Conservation (phyloP, 2,888 invertebrate species). For the Falcaria lacertinaria region DNA sequence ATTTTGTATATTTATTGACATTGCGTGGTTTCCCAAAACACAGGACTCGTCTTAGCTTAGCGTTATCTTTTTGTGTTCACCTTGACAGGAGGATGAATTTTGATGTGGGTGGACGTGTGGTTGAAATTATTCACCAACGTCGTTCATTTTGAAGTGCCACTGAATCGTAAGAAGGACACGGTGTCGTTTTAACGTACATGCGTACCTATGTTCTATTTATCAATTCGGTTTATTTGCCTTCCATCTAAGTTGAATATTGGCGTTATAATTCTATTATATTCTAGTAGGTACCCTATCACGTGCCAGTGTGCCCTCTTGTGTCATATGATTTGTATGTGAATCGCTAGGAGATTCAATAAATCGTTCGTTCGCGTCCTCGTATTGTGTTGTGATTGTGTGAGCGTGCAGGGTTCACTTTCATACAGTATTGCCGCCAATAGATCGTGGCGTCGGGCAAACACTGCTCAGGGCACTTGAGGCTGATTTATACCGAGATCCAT, state of each 20-base stretch:
- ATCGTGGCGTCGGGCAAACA: slow-evolving; percentile 27
- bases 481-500: background rate
- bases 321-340: slow-evolving; percentile 52
- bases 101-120: slow-evolving; percentile 56
- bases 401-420: slow-evolving; percentile 34
- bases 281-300: slow-evolving; percentile 25
- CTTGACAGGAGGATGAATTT: slow-evolving; percentile 37
- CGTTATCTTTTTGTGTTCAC: slow-evolving; percentile 36
- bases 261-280: slow-evolving; percentile 36
- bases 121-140: slow-evolving; percentile 34
- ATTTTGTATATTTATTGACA: slow-evolving; percentile 28
- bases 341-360: slow-evolving; percentile 55
- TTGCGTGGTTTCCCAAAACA: slow-evolving; percentile 33
- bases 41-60: slow-evolving; percentile 17
- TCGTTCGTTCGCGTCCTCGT: slow-evolving; percentile 40
- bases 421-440: slow-evolving; percentile 40
- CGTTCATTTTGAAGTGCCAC: slow-evolving; percentile 44
- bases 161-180: slow-evolving; percentile 44
- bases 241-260: slow-evolving; percentile 15
- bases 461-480: slow-evolving; percentile 5
- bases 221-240: slow-evolving; percentile 25
- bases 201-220: no score
- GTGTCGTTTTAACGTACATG: slow-evolving; percentile 8
- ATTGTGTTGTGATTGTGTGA: slow-evolving; percentile 26
- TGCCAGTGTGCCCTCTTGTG: slow-evolving; percentile 28